Evolutionary conservation across 2,888 invertebrate species (phyloP).

Genomic region (Apantesis nais): DNA sequence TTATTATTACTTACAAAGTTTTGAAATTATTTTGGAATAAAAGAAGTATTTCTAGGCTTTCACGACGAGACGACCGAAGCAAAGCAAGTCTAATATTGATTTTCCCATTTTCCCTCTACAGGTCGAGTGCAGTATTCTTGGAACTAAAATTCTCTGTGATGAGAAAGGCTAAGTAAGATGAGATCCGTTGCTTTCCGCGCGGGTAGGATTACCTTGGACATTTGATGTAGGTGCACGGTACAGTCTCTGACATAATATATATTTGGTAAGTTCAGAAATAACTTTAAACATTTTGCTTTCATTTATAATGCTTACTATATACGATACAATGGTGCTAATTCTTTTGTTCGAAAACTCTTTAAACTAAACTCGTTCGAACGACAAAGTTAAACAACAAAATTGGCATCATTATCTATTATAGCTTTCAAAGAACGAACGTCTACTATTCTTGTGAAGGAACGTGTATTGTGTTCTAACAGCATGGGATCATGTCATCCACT

Average conservation of each 20-base stretch:
- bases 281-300: background rate
- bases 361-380: too few relatives aligned
- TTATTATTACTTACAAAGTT: too few relatives aligned
- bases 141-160: background rate
- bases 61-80: background rate
- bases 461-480: too few relatives aligned
- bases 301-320: background rate
- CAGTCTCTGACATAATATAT: constrained; percentile 10
- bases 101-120: background rate
- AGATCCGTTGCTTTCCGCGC: constrained; percentile 19
- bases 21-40: background rate
- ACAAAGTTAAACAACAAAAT: too few relatives aligned
- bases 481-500: too few relatives aligned
- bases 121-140: background rate
- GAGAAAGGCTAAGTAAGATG: constrained; percentile 6
- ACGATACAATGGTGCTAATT: too few relatives aligned
- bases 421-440: too few relatives aligned
- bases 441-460: too few relatives aligned
- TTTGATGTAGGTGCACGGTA: constrained; percentile 17
- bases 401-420: too few relatives aligned
- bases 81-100: background rate
- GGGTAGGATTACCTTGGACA: constrained; percentile 17
- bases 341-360: too few relatives aligned
- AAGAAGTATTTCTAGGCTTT: background rate
- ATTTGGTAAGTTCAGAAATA: background rate